Evolutionary conservation across 2,113 vertebrate genomes (phyloP).

Genomic region (Acanthisitta chloris): DNA sequence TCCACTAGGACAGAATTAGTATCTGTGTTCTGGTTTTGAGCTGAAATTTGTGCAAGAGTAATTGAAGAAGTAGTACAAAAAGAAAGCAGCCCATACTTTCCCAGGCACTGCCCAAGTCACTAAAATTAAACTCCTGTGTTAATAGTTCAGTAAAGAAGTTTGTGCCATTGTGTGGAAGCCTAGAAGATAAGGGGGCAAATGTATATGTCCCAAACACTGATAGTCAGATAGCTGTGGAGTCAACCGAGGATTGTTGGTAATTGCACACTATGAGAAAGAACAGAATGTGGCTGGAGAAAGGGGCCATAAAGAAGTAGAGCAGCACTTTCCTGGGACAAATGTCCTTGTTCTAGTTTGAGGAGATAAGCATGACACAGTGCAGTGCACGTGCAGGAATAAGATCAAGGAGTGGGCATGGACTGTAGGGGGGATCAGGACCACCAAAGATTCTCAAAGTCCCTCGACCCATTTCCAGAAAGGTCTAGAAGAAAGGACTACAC

Average conservation of each 20-base stretch:
- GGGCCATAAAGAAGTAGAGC: accelerated
- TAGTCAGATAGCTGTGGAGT: not conserved
- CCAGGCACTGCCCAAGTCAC: not conserved
- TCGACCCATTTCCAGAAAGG: too few species aligned
- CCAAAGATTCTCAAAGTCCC: too few species aligned
- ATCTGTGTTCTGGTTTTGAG: not conserved
- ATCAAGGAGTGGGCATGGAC: too few species aligned
- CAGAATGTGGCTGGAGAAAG: not conserved
- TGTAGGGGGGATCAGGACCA: too few species aligned
- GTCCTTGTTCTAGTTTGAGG: not conserved
- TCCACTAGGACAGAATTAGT: not conserved
- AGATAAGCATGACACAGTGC: not conserved
- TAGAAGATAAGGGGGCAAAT: not conserved
- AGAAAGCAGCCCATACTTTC: not conserved
- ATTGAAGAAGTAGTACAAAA: not conserved
- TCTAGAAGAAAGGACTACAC: too few species aligned
- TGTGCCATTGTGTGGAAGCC: not conserved
- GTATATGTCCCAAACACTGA: not conserved
- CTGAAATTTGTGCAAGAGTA: not conserved
- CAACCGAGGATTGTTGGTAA: not conserved
- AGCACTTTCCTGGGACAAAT: not conserved
- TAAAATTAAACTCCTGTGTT: not conserved
- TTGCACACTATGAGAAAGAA: not conserved
- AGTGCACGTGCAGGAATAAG: not conserved
- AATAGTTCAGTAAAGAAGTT: not conserved